Percentiles rank a stretch among this genome's conserved stretches.
These are phyloP conservation scores for Dermatophagoides farinae DNA, from an alignment of 1,140 invertebrate genomes.

Conservation along the genomic window DNA sequence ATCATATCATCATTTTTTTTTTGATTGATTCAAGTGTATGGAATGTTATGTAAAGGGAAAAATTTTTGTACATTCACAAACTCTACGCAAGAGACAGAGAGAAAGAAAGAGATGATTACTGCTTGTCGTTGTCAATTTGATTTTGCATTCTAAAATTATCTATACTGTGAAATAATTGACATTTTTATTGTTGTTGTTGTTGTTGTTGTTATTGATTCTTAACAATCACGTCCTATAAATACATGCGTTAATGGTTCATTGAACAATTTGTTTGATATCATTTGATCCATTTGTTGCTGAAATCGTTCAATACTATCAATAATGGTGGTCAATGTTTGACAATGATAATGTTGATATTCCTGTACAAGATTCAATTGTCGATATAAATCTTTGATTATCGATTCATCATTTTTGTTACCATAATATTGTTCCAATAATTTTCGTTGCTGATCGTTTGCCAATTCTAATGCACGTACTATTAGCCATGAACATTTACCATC, in stretches of 20 bases:
- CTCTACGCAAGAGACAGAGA: no score
- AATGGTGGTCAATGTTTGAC: neutral
- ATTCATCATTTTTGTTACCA: neutral
- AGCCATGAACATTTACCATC: constrained; percentile 37
- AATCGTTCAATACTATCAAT: neutral
- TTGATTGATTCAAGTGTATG: no score
- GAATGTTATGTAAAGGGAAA: no score
- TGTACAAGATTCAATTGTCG: neutral
- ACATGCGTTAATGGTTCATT: constrained; percentile 1
- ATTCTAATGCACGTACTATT: constrained; percentile 27
- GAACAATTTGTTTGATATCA: neutral
- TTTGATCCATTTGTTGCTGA: neutral
- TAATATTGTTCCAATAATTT: constrained; percentile 35
- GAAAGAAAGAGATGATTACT: no score
- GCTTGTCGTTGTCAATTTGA: no score
- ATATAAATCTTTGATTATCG: constrained; percentile 7
- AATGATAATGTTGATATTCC: constrained; percentile 9
- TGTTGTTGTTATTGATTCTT: neutral
- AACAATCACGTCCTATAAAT: neutral
- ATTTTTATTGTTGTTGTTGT: no score
- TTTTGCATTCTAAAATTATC: no score
- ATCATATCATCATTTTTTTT: no score
- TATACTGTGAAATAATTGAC: no score
- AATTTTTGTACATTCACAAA: no score
- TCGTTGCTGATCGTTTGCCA: constrained; percentile 40